phyloP scores from a whole-genome alignment of 2,113 vertebrate species.

The Eretmochelys imbricata region DNA sequence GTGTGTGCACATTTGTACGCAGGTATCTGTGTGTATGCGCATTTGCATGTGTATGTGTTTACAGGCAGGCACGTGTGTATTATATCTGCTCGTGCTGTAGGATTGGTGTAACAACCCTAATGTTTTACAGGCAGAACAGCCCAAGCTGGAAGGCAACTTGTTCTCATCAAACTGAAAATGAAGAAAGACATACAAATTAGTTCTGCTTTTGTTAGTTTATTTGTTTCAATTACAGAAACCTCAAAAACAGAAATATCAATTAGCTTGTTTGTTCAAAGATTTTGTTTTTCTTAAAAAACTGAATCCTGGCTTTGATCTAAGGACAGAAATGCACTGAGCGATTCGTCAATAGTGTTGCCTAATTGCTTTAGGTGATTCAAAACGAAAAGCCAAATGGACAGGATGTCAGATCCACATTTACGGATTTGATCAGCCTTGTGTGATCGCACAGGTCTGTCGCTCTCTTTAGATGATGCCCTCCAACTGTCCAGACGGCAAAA shows the following conservation, averaged over 20 bases:
- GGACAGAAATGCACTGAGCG: constrained; percentile 43
- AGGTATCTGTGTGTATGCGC: accelerated
- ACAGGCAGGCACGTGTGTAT: neutral
- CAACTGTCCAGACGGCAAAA: neutral
- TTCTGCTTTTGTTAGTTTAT: constrained; percentile 59
- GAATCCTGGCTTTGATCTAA: constrained; percentile 53
- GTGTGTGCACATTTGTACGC: neutral
- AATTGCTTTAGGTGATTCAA: constrained; percentile 60
- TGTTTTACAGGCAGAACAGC: neutral
- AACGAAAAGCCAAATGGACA: constrained; percentile 33
- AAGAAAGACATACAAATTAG: constrained; percentile 32
- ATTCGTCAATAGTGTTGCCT: constrained; percentile 56
- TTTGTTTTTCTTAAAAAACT: neutral
- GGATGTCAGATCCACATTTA: neutral
- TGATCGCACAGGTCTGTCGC: neutral
- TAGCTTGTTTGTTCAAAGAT: constrained; percentile 62
- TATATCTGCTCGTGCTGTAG: neutral
- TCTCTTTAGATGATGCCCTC: neutral
- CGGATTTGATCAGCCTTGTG: neutral
- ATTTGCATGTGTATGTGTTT: accelerated
- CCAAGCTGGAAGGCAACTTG: neutral
- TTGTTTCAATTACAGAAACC: constrained; percentile 55
- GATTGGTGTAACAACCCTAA: neutral
- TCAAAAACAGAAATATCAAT: constrained; percentile 54
- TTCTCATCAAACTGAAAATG: constrained; percentile 17